Base-by-base conservation (phyloP, 2,797 vertebrate species). In the Astyanax mexicanus region DNA sequence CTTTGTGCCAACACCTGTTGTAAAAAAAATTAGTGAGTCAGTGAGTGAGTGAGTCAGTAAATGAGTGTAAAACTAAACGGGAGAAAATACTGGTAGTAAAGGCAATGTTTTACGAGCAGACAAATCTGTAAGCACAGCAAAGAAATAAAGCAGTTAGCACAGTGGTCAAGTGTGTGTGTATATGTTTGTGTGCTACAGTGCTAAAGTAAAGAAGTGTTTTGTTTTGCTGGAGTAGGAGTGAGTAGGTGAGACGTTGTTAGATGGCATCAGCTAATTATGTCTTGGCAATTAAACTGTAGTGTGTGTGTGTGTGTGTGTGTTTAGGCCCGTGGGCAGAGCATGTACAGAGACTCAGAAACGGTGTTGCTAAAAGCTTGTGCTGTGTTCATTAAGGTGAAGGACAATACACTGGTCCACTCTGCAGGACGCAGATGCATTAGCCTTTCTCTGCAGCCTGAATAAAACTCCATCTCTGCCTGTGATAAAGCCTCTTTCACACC, bases 181-280 rank as follows among this genome's bases (percentile, higher is more conserved):
- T n/a, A 45, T 4, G 45, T 47, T 45, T 47, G n/a, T 9, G n/a
- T 8, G 47, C 25, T 42, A 19, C 49, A 27, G 40, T 17, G 13
- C n/a, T 40, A 11, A 32, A 44, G 38, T 74, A 27, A 44, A 64
- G 60, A 35, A 61, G 55, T 69, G 13, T 19, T 17, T 3, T 77
- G 74, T 79, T 83, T 83, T 79, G 72, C 49, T 45, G 35, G 78
- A 70, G 83, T 84, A 68, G 78, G 83, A 73, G 80, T 84, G 78
- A 77, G 80, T 80, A 84, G 80, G 83, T 78, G 83, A 75, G 72
- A 75, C 68, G 60, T 45, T 82, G 83, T 78, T 80, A 77, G 75
- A 75, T 80, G 80, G 52, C 69, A 84, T 67, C 72, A 75, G 75
- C 77, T 84, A 84, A 84, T 84, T 84, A 84, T 79, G 76, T 78